Conservation (phyloP, 2,113 vertebrate genomes). For the Thunnus thynnus region DNA sequence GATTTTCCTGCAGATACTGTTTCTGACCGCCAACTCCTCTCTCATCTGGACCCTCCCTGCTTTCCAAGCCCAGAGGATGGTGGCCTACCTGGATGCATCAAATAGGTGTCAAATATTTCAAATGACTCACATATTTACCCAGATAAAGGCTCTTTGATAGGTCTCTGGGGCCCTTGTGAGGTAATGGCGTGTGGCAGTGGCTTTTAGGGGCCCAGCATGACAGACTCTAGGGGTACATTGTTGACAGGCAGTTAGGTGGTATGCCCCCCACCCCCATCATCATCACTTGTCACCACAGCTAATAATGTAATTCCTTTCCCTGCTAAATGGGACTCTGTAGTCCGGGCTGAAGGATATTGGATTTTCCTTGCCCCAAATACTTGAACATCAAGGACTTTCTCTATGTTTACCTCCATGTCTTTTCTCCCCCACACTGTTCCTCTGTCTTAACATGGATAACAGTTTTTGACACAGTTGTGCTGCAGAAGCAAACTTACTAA, state of each 20-base stretch:
- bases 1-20: conserved; percentile 68
- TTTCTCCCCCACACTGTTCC: neutral
- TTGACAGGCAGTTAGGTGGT: conserved; percentile 58
- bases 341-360: conserved; percentile 30
- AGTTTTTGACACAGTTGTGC: no score
- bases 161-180: conserved; percentile 41
- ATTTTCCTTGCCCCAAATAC: conserved; percentile 22
- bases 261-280: conserved; percentile 56
- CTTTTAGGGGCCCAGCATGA: conserved; percentile 52
- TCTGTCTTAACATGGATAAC: neutral
- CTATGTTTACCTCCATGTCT: neutral
- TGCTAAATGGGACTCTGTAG: conserved; percentile 61
- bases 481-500: no score
- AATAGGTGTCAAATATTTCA: conserved; percentile 79
- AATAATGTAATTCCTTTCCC: conserved; percentile 73
- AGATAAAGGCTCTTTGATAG: conserved; percentile 77
- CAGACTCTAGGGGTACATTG: conserved; percentile 37
- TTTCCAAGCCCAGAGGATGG: conserved; percentile 19
- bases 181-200: conserved; percentile 42
- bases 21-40: conserved; percentile 28
- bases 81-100: conserved; percentile 59
- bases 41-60: conserved; percentile 38
- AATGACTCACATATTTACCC: conserved; percentile 80
- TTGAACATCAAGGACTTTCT: conserved; percentile 51
- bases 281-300: conserved; percentile 77